Conservation (phyloP, 2,888 invertebrate species). For the Brachylomia viminalis region DNA sequence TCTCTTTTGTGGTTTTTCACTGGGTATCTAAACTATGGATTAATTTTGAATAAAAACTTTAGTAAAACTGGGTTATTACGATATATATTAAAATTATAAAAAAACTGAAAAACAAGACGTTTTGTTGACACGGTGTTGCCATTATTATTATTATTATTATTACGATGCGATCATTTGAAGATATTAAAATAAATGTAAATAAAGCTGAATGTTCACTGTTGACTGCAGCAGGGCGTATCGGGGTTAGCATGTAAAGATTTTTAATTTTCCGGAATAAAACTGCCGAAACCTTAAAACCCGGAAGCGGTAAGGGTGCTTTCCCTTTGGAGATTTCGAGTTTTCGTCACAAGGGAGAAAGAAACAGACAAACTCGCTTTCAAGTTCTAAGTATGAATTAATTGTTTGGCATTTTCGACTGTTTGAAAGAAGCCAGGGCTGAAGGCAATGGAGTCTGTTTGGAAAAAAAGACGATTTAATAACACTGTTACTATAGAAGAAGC, state of each 20-base stretch:
- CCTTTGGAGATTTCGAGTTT: neutral
- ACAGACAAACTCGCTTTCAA: neutral
- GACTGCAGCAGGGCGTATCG: neutral
- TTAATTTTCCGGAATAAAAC: conserved; percentile 11
- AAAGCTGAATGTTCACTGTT: neutral
- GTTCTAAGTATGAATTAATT: conserved; percentile 29
- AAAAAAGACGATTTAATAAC: neutral
- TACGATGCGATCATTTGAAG: neutral
- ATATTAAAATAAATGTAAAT: neutral
- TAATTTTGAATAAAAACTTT: too few relatives aligned
- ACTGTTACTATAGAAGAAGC: neutral
- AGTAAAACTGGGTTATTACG: too few relatives aligned
- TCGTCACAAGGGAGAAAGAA: conserved; percentile 4
- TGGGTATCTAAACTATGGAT: too few relatives aligned
- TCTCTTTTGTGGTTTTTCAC: too few relatives aligned
- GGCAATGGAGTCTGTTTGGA: neutral
- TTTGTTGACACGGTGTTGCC: too few relatives aligned
- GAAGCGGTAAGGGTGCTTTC: conserved; percentile 18
- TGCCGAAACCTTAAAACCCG: neutral
- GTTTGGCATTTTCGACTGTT: conserved; percentile 21
- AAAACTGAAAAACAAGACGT: too few relatives aligned
- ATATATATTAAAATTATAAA: too few relatives aligned
- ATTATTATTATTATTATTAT: too few relatives aligned
- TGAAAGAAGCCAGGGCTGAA: neutral
- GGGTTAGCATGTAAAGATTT: neutral